Conservation (phyloP, 2,888 invertebrate genomes). For the Drosophila nigricruria region DNA sequence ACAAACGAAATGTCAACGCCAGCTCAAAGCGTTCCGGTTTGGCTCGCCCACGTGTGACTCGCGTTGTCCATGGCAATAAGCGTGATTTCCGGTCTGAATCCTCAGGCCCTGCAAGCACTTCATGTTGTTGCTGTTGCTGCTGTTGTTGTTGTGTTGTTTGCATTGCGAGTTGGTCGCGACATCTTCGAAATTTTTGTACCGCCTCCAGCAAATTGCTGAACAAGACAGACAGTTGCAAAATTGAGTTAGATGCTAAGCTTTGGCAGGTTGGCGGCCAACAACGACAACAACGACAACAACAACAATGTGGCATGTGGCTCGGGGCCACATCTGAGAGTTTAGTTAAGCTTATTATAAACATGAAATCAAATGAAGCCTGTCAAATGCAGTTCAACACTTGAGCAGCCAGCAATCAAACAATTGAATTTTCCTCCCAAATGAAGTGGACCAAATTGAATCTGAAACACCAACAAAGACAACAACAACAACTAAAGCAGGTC, state of each 20-base stretch:
- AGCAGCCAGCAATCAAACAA: conserved; percentile 52
- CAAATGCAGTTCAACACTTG: conserved; percentile 69
- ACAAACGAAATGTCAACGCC: conserved; percentile 80
- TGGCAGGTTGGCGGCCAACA: conserved; percentile 39
- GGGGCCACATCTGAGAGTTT: conserved; percentile 38
- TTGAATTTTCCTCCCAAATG: conserved; percentile 44
- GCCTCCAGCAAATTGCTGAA: conserved; percentile 56
- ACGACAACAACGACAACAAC: not conserved
- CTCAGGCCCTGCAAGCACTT: conserved; percentile 16
- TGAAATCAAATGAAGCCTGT: conserved; percentile 77
- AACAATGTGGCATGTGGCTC: not conserved
- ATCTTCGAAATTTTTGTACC: conserved; percentile 39
- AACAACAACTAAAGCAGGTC: not conserved
- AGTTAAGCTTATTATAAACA: conserved; percentile 72
- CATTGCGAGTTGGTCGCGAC: conserved; percentile 58
- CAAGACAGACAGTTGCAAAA: conserved; percentile 71
- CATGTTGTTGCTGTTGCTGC: not conserved
- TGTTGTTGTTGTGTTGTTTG: conserved; percentile 55
- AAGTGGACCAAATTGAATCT: conserved; percentile 32
- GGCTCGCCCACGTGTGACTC: conserved; percentile 47
- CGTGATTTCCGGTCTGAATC: conserved; percentile 21
- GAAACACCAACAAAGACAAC: not conserved
- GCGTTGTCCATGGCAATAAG: conserved; percentile 51
- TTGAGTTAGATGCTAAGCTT: conserved; percentile 74
- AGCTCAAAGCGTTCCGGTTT: conserved; percentile 61